Evolutionary conservation across 2,113 vertebrate species (phyloP).

Genomic region (Coturnix japonica): DNA sequence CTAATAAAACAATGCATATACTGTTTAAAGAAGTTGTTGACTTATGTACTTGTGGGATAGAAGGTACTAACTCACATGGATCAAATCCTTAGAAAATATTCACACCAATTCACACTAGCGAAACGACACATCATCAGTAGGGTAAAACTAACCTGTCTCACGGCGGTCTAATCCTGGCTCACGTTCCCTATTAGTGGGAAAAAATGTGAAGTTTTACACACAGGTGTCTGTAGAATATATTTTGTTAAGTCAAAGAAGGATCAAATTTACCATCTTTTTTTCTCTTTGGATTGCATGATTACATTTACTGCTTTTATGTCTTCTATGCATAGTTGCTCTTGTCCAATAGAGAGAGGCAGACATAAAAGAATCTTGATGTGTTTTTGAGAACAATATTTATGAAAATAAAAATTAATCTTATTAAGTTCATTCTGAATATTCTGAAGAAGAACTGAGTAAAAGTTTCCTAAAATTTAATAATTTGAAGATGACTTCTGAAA

Average conservation of each 20-base stretch:
- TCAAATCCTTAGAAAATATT: constrained; percentile 12
- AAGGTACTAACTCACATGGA: not conserved
- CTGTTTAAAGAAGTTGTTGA: not conserved
- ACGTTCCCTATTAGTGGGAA: not conserved
- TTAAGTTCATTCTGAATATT: not conserved
- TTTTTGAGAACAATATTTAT: not conserved
- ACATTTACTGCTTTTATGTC: not conserved
- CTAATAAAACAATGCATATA: not conserved
- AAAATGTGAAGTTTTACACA: not conserved
- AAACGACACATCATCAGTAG: too few relatives aligned
- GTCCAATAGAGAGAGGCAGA: not conserved
- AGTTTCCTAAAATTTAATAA: not conserved
- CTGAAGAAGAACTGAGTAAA: not conserved
- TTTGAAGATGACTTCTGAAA: not conserved
- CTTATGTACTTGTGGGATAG: not conserved
- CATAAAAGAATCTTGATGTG: not conserved
- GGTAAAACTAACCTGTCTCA: too few relatives aligned
- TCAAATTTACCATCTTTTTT: not conserved
- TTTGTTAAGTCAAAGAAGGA: not conserved
- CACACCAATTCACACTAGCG: too few relatives aligned
- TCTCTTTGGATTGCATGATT: not conserved
- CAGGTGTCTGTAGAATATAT: not conserved
- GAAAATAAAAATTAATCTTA: not conserved
- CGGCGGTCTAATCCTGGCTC: too few relatives aligned
- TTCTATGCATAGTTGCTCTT: not conserved